Evolutionary conservation across 2,888 invertebrate genomes (phyloP), one percentile per base, ranked within the genome.

Genomic region (Mongoloraphidia duomilia): DNA sequence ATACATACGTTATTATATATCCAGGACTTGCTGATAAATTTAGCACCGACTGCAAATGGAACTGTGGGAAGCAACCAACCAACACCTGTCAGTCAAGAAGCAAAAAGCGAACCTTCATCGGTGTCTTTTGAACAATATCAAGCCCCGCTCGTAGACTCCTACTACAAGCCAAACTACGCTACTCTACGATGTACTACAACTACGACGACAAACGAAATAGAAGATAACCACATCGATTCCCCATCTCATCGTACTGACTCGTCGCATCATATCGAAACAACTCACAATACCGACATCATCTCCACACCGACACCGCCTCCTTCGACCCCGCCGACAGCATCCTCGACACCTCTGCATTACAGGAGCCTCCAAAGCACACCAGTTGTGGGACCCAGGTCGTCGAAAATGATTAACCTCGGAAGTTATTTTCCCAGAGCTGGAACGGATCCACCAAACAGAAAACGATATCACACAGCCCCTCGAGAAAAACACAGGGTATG

Each of bases 401-500:
- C 66, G 48, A 66, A 66, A 57, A 61, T 64, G 52, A 63, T 65
- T 56, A 67, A 67, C 60, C 58, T 67, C 50, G 63, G 64, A 48
- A 66, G 63, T 58, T 66, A 67, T 61, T 68, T 66, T 57, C 66
- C 67, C 17, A 59, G 62, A 53, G 61, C 61, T 51, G 61, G 62
- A 44, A 63, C 61, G 43, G 72, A 74, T 58, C 67, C 69, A 51
- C 65, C 67, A 26, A 69, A 69, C 54, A 63, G 72, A 57, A 77
- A 75, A 60, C 67, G 74, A 46, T 77, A 73, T 65, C 74, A 76
- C 56, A 77, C 76, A 5, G 72, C 76, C 9, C 75, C 76, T 1
- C 68, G 76, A 57, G 77, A 76, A 56, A 76, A 76, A 58, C 73
- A 75, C 60, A 70, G 75, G 68, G 76, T 75, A 61, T 63, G 60